Conservation (phyloP, 64 coral and sea anemone species). For the Dendronephthya gigantea region DNA sequence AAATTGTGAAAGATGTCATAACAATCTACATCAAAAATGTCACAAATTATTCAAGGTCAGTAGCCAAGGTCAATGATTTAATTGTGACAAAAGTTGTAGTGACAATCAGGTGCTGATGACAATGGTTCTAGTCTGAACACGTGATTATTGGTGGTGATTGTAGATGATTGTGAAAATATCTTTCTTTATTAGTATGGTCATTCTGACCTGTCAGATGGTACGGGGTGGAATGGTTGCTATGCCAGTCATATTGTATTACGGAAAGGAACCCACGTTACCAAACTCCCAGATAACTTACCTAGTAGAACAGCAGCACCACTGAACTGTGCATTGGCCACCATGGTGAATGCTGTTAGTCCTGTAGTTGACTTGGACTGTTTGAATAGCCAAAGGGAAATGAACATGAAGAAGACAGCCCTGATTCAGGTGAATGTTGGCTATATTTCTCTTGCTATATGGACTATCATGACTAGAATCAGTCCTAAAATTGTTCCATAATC, state of each 20-base stretch:
- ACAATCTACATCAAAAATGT: slow-evolving; percentile 82
- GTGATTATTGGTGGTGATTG: too few species aligned
- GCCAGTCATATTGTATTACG: slow-evolving; percentile 75
- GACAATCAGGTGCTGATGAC: too few species aligned
- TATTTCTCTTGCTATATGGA: too few species aligned
- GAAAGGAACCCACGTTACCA: slow-evolving; percentile 72
- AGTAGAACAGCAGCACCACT: slow-evolving; percentile 64
- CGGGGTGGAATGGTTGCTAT: slow-evolving; percentile 90
- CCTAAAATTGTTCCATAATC: too few species aligned
- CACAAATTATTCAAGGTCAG: slow-evolving; percentile 71
- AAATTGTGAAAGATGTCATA: slow-evolving; percentile 51
- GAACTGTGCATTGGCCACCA: slow-evolving; percentile 88
- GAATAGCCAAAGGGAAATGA: neutral
- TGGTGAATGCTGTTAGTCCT: slow-evolving; percentile 60
- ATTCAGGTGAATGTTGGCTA: slow-evolving; percentile 47
- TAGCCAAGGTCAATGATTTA: too few species aligned
- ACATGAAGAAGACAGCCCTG: slow-evolving; percentile 44
- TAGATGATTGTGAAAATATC: neutral
- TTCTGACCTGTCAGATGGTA: slow-evolving; percentile 41
- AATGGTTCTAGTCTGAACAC: neutral
- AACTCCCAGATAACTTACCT: slow-evolving; percentile 50
- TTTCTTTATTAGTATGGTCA: slow-evolving; percentile 61
- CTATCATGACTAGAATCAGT: too few species aligned
- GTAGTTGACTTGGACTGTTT: slow-evolving; percentile 30
- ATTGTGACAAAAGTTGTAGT: neutral